Percentiles rank a stretch among this genome's conserved stretches.
These are phyloP conservation scores for Euphonia xanthogaster DNA, from an alignment of 2,797 vertebrate species.

Conservation along the genomic window DNA sequence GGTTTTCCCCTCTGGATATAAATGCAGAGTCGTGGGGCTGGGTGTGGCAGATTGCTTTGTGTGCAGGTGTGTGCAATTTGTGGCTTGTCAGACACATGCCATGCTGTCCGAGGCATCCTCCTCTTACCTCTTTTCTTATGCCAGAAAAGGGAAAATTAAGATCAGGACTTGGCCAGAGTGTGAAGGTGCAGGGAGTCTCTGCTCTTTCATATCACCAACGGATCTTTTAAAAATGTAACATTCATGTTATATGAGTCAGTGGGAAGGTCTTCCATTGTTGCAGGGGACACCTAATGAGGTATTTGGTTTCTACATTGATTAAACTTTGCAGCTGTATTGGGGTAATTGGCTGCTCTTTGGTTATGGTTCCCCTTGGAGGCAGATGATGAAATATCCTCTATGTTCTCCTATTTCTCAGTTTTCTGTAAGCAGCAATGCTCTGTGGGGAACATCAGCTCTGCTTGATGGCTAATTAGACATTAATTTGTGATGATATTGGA, in stretches of 20 bases:
- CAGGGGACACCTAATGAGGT: not conserved
- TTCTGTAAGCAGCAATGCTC: slow-evolving; percentile 14
- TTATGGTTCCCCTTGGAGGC: slow-evolving; percentile 3
- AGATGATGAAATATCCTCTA: not conserved
- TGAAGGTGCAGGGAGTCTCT: not conserved
- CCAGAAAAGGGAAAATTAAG: not conserved
- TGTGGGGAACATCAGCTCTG: not conserved
- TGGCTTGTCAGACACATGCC: not conserved
- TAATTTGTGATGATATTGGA: slow-evolving; percentile 35
- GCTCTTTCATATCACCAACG: not conserved
- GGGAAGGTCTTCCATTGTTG: not conserved
- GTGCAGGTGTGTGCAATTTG: not conserved
- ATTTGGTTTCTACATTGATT: not conserved
- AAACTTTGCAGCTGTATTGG: not conserved
- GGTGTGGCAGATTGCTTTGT: not conserved
- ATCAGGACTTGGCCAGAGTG: not conserved
- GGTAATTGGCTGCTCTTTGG: slow-evolving; percentile 2
- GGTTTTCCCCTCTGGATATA: not conserved
- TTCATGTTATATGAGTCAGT: not conserved
- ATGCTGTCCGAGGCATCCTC: not conserved
- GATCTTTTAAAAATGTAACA: not conserved
- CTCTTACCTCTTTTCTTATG: not conserved
- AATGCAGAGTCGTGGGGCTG: not conserved
- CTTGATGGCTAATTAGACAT: slow-evolving; percentile 63
- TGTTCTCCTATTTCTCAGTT: not conserved